phyloP scores from a whole-genome alignment of 53 echinoderm and acorn worm genomes.

The Temnopleurus reevesii region DNA sequence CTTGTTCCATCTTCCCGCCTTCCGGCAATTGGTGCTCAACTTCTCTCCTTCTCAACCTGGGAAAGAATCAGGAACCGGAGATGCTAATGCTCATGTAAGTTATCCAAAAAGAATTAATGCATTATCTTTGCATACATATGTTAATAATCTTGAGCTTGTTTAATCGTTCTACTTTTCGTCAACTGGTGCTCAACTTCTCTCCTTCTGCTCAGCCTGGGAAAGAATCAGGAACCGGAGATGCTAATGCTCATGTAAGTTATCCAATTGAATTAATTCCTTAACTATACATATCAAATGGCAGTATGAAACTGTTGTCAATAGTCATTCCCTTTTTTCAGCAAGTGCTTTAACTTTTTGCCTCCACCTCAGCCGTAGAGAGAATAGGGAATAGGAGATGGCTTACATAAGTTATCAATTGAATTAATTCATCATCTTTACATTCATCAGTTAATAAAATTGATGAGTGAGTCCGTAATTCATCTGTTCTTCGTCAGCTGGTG shows the following conservation, averaged over 20 bases:
- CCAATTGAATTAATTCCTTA: too few species aligned
- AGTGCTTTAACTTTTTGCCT: slow-evolving; percentile 84
- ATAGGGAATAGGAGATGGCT: slow-evolving; percentile 6
- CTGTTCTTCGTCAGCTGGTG: slow-evolving; percentile 93
- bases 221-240: not conserved
- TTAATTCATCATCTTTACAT: too few species aligned
- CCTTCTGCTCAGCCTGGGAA: slow-evolving; percentile 53
- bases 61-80: slow-evolving; percentile 17
- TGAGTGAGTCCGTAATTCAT: too few species aligned
- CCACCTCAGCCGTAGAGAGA: slow-evolving; percentile 55
- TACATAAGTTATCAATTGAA: too few species aligned
- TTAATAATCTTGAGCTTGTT: slow-evolving; percentile 67
- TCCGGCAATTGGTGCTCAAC: slow-evolving; percentile 86
- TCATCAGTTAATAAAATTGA: too few species aligned
- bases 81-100: slow-evolving; percentile 28
- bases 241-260: not conserved
- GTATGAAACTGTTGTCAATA: too few species aligned
- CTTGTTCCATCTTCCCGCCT: slow-evolving; percentile 92
- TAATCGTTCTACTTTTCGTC: slow-evolving; percentile 88
- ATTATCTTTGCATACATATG: not conserved
- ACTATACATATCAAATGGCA: too few species aligned
- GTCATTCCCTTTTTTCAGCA: slow-evolving; percentile 90
- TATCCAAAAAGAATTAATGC: too few species aligned
- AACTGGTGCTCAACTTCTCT: slow-evolving; percentile 76
- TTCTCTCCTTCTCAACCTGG: slow-evolving; percentile 70